Percentiles rank a stretch among this genome's conserved stretches.
Evolutionary conservation across 2,797 vertebrate genomes (phyloP).

Genomic region (Synanceia verrucosa): DNA sequence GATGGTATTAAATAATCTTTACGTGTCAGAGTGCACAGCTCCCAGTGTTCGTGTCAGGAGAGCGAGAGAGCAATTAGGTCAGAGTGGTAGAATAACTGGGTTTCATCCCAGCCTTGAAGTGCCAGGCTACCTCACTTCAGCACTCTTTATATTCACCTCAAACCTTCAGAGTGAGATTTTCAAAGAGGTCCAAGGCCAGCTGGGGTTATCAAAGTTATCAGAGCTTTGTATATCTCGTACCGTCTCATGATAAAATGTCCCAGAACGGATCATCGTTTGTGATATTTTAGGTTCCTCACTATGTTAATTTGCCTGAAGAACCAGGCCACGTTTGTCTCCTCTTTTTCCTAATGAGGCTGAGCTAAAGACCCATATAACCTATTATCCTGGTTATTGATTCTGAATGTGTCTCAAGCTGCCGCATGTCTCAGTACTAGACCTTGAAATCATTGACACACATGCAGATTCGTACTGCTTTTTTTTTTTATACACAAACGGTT

Average conservation of each 20-base stretch:
- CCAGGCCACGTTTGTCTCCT: conserved; percentile 73
- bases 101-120: conserved; percentile 76
- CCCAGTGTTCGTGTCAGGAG: conserved; percentile 71
- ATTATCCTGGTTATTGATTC: conserved; percentile 74
- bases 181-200: conserved; percentile 67
- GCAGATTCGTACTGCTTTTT: not conserved
- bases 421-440: conserved; percentile 43
- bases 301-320: conserved; percentile 80
- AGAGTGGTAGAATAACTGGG: conserved; percentile 74
- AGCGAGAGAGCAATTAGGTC: conserved; percentile 81
- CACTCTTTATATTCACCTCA: conserved; percentile 68
- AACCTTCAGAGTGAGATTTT: conserved; percentile 57
- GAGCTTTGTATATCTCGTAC: conserved; percentile 53
- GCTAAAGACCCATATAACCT: conserved; percentile 72
- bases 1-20: conserved; percentile 87
- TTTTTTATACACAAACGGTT: not conserved
- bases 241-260: conserved; percentile 68
- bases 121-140: conserved; percentile 56
- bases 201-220: conserved; percentile 62
- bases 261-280: conserved; percentile 67
- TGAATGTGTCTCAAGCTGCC: conserved; percentile 36
- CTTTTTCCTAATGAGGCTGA: conserved; percentile 73
- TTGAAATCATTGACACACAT: conserved; percentile 44
- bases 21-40: conserved; percentile 79
- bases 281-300: conserved; percentile 77